Base-by-base conservation (phyloP, 2,113 vertebrate species). In the Chamaea fasciata region DNA sequence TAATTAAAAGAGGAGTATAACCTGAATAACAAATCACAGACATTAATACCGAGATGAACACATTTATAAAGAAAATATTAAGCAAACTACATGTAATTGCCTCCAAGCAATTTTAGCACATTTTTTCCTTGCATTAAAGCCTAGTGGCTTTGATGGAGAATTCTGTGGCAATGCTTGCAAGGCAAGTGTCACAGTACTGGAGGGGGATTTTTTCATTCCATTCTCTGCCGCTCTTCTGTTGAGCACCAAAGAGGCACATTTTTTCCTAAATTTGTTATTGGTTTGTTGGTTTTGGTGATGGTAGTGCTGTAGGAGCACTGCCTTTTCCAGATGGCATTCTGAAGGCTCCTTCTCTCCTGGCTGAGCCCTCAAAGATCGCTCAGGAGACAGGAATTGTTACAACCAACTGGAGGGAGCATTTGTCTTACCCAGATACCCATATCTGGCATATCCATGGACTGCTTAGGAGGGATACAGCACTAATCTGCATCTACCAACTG, bases 71-170 rank as follows among this genome's bases (percentile, higher is more conserved):
- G n/a, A 87, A 80, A 68, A 83, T 59, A 83, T 83, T 62, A 69
- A 76, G 30, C 7, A 91, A 92, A 95, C 63, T 87, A 78, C 4
- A 89, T 28, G 17, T 21, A 88, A 59, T 77, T 86, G 7, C 27
- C 52, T 64, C 69, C 5, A 6, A 73, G 47, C 10, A 23, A 70
- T 75, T 83, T 81, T 87, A 39, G 65, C 28, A 67, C n/a, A 42
- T 56, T 47, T 92, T 16, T 67, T 83, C 53, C n/a, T 83, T 49
- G 8, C 4, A 3, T 41, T 83, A 74, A 91, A 83, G 5, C 53
- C 55, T n/a, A 26, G 39, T 63, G 42, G 55, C 87, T 53, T 56
- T 65, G 64, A 37, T 37, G 21, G 46, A 50, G 39, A 87, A 44
- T 70, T 91, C 73, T 59, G 67, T 59, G 67, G 50, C 31, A 62